Conservation (phyloP, 2,797 vertebrate genomes). For the Micropoecilia bifurca region DNA sequence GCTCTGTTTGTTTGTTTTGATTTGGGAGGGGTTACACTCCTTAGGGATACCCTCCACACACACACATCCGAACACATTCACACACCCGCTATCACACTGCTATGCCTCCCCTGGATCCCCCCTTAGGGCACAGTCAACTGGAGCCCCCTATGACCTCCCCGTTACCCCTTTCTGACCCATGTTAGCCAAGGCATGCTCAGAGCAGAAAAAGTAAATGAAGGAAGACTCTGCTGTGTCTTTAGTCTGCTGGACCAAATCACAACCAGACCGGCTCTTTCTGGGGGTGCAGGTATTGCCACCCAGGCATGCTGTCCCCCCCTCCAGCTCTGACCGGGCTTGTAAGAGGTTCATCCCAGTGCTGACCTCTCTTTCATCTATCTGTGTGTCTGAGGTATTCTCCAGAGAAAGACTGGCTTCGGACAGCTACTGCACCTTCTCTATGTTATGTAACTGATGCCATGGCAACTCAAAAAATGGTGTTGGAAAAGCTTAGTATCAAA, state of each 20-base stretch:
- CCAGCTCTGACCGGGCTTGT: slow-evolving; percentile 25
- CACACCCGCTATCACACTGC: slow-evolving; percentile 47
- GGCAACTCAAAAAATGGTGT: background rate
- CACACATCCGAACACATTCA: background rate
- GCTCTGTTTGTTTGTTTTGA: slow-evolving; percentile 83
- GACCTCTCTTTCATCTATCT: slow-evolving; percentile 67
- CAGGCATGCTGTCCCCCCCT: slow-evolving; percentile 60
- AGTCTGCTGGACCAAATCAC: slow-evolving; percentile 77
- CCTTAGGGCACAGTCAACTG: slow-evolving; percentile 72
- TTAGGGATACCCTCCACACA: slow-evolving; percentile 49
- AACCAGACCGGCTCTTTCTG: slow-evolving; percentile 72
- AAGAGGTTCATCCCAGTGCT: slow-evolving; percentile 43
- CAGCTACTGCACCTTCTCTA: background rate
- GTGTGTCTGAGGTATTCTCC: slow-evolving; percentile 42
- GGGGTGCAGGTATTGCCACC: slow-evolving; percentile 70
- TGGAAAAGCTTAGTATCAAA: background rate
- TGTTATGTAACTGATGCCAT: slow-evolving; percentile 11
- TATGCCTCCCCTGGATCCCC: slow-evolving; percentile 69
- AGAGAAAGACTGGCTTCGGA: slow-evolving; percentile 1
- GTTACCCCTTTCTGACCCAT: slow-evolving; percentile 69
- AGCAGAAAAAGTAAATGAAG: slow-evolving; percentile 55
- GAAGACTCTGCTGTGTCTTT: slow-evolving; percentile 63
- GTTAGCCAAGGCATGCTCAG: slow-evolving; percentile 72
- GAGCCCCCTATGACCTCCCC: slow-evolving; percentile 77
- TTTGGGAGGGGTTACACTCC: slow-evolving; percentile 71